phyloP scores from a whole-genome alignment of 2,113 vertebrate genomes.

The Salminus brasiliensis region DNA sequence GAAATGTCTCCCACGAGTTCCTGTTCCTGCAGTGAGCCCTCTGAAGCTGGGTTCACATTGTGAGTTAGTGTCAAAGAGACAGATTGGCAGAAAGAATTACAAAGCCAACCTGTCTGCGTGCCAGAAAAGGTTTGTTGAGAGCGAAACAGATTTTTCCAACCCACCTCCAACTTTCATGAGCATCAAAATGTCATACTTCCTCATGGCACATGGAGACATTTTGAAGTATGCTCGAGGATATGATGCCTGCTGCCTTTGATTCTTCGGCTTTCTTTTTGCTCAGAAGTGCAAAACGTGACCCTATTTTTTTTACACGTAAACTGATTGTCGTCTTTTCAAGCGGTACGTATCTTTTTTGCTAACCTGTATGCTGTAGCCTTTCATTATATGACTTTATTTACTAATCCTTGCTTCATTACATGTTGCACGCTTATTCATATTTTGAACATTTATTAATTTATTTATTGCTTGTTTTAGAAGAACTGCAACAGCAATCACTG shows the following conservation, averaged over 20 bases:
- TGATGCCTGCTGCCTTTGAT: constrained; percentile 22
- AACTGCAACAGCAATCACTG: not conserved
- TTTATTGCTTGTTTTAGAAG: not conserved
- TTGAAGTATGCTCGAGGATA: constrained; percentile 44
- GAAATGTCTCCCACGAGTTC: constrained; percentile 42
- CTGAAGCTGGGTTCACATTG: constrained; percentile 51
- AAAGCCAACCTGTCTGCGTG: constrained; percentile 44
- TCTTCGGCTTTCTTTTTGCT: constrained; percentile 36
- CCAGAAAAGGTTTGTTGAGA: constrained; percentile 55
- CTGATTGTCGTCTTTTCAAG: not conserved
- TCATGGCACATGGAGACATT: constrained; percentile 26
- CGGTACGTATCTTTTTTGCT: not conserved
- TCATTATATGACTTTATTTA: not conserved
- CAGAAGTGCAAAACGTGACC: not conserved
- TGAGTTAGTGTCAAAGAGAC: constrained; percentile 58
- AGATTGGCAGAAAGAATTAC: constrained; percentile 63
- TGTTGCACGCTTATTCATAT: too few species aligned
- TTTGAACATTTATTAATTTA: too few species aligned
- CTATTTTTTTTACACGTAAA: not conserved
- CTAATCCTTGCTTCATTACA: not conserved
- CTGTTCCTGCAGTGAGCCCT: constrained; percentile 46
- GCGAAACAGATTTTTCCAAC: constrained; percentile 38
- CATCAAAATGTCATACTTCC: constrained; percentile 54
- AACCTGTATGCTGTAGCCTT: not conserved
- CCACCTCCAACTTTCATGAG: constrained; percentile 36